Evolutionary conservation across 2,113 vertebrate species (phyloP).

Genomic region (Tinamus guttatus): DNA sequence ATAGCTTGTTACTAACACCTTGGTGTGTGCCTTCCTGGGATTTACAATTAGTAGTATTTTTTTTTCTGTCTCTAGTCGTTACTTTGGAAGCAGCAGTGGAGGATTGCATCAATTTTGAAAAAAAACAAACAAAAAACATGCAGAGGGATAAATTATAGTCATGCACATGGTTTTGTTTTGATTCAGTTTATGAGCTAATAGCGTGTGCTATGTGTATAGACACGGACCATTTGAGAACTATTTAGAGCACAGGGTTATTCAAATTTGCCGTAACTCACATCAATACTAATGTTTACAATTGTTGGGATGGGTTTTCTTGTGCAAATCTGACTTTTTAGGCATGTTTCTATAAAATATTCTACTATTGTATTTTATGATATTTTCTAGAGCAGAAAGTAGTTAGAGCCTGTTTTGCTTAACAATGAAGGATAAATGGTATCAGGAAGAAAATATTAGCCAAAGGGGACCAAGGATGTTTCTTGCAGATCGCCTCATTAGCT

Average conservation of each 20-base stretch:
- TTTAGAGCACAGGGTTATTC: constrained; percentile 14
- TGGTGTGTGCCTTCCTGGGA: too few species aligned
- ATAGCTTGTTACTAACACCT: not conserved
- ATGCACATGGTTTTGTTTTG: not conserved
- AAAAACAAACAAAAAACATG: not conserved
- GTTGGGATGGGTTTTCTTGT: constrained; percentile 2
- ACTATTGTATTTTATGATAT: not conserved
- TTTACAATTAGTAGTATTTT: not conserved
- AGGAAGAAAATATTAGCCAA: constrained; percentile 81
- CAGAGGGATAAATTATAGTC: not conserved
- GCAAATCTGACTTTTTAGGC: constrained; percentile 21
- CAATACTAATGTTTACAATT: not conserved
- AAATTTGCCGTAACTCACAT: not conserved
- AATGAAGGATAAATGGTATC: constrained; percentile 78
- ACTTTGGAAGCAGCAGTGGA: not conserved
- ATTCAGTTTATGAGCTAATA: not conserved
- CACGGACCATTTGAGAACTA: not conserved
- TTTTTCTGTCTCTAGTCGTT: not conserved
- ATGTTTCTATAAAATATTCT: constrained; percentile 9
- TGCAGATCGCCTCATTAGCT: constrained; percentile 74
- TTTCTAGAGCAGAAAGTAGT: constrained; percentile 32
- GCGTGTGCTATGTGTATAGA: not conserved
- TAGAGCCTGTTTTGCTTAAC: constrained; percentile 74
- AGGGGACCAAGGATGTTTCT: constrained; percentile 69
- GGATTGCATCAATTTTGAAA: not conserved